Conservation (phyloP, 53 echinoderm and acorn worm genomes). For the Luidia sarsii region DNA sequence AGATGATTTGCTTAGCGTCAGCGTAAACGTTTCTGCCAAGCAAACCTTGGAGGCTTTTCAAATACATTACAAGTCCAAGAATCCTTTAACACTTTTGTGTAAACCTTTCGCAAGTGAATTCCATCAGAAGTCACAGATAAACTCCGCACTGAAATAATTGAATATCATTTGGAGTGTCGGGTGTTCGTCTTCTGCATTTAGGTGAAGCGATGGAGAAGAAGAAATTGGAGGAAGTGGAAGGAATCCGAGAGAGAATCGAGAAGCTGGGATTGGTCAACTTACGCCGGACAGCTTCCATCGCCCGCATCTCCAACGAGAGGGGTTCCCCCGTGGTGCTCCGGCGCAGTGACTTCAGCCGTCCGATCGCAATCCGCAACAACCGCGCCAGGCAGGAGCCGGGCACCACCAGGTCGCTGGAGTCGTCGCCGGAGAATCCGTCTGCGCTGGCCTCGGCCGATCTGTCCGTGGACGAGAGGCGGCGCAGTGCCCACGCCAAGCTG, state of each 20-base stretch:
- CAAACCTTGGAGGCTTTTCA: too few species aligned
- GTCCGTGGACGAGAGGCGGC: slow-evolving; percentile 10
- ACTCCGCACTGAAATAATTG: too few species aligned
- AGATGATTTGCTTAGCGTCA: too few species aligned
- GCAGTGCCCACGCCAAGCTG: slow-evolving; percentile 18
- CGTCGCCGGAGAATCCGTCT: slow-evolving; percentile 32
- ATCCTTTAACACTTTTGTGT: too few species aligned
- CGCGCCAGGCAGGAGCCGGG: slow-evolving; percentile 11
- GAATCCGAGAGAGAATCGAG: slow-evolving; percentile 66
- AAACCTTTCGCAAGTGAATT: too few species aligned
- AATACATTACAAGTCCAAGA: too few species aligned
- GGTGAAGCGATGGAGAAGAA: slow-evolving; percentile 43
- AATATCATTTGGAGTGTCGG: too few species aligned
- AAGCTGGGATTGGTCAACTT: slow-evolving; percentile 63
- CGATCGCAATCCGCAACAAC: slow-evolving; percentile 15
- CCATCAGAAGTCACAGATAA: too few species aligned
- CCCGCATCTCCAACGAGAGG: slow-evolving; percentile 84
- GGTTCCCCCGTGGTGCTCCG: slow-evolving; percentile 36
- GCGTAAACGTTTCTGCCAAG: too few species aligned
- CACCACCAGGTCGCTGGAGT: slow-evolving; percentile 10
- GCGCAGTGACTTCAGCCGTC: slow-evolving; percentile 28
- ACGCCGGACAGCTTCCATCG: slow-evolving; percentile 74
- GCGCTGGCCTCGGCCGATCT: not conserved
- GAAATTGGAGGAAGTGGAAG: slow-evolving; percentile 40
- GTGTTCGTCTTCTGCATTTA: too few species aligned